Percentiles rank a stretch among this genome's conserved stretches.
phyloP scores from a whole-genome alignment of 2,797 vertebrate species.

The Buphagus erythrorhynchus region DNA sequence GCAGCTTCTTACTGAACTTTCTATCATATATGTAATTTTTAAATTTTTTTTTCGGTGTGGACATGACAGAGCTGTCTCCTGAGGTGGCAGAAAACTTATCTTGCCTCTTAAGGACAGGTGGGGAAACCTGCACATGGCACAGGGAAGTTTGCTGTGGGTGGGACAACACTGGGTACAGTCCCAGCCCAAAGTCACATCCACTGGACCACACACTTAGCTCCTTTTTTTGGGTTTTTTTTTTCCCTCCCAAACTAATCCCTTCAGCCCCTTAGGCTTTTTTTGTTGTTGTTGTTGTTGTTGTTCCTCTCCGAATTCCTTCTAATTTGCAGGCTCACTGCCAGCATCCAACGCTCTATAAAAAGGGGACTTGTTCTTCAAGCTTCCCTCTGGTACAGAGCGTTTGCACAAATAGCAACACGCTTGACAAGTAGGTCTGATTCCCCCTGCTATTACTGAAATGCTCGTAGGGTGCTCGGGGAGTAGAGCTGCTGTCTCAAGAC shows the following conservation, averaged over 20 bases:
- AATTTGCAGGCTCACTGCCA: slow-evolving; percentile 41
- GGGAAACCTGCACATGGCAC: background rate
- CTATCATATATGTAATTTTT: background rate
- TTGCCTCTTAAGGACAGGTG: background rate
- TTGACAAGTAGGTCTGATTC: slow-evolving; percentile 1
- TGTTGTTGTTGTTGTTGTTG: slow-evolving; percentile 42
- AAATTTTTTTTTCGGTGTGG: background rate
- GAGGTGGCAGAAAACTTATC: background rate
- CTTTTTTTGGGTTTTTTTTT: background rate
- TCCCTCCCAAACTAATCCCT: slow-evolving; percentile 6
- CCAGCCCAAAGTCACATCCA: background rate
- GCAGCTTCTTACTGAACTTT: background rate
- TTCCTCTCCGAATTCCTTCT: slow-evolving; percentile 53
- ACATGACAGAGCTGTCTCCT: background rate
- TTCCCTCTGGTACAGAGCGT: slow-evolving; percentile 1
- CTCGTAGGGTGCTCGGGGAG: background rate
- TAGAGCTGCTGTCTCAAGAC: background rate
- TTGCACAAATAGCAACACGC: slow-evolving; percentile 34
- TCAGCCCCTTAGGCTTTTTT: slow-evolving; percentile 28
- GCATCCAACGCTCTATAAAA: slow-evolving; percentile 19
- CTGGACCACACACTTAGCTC: slow-evolving; percentile 49
- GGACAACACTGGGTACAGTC: background rate
- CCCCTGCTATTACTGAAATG: background rate
- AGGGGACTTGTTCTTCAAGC: slow-evolving; percentile 67
- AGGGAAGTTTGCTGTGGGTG: background rate